Conservation (phyloP, 1,140 invertebrate species). For the Formica exsecta region DNA sequence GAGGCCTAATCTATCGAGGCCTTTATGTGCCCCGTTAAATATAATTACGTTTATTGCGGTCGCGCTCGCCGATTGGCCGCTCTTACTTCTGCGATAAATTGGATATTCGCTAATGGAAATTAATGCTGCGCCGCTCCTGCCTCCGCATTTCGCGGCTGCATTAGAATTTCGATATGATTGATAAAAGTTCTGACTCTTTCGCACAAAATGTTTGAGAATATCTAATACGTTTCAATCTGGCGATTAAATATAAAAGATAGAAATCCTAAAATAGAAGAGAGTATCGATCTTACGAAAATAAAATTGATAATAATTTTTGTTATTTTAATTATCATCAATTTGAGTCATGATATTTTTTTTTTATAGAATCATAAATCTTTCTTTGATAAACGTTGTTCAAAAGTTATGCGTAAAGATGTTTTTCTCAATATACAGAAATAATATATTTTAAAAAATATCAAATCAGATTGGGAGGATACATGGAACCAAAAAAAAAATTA, state of each 20-base stretch:
- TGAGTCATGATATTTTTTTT: too few relatives aligned
- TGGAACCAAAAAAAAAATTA: background rate
- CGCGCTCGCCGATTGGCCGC: conserved; percentile 51
- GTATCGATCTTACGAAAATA: too few relatives aligned
- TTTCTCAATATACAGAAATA: background rate
- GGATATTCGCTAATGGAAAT: conserved; percentile 81
- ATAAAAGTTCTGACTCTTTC: background rate
- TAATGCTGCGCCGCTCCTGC: conserved; percentile 70
- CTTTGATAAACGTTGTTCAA: background rate
- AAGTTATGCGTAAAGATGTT: background rate
- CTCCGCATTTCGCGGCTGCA: conserved; percentile 12
- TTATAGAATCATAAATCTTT: too few relatives aligned
- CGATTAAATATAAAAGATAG: too few relatives aligned
- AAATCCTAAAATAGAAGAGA: too few relatives aligned
- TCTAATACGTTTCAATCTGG: background rate
- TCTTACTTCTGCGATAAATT: conserved; percentile 76
- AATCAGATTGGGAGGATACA: background rate
- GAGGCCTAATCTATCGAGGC: conserved; percentile 76
- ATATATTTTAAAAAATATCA: conserved; percentile 12
- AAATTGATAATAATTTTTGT: background rate
- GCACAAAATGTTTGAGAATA: background rate
- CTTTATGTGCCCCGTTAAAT: conserved; percentile 78
- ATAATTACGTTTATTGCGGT: conserved; percentile 82
- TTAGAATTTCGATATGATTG: background rate
- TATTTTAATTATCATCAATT: background rate